A percentile compares a stretch with the other conserved stretches of the same genome.
Evolutionary conservation across 2,888 invertebrate species (phyloP).

Genomic region (Lochmaea crataegi): DNA sequence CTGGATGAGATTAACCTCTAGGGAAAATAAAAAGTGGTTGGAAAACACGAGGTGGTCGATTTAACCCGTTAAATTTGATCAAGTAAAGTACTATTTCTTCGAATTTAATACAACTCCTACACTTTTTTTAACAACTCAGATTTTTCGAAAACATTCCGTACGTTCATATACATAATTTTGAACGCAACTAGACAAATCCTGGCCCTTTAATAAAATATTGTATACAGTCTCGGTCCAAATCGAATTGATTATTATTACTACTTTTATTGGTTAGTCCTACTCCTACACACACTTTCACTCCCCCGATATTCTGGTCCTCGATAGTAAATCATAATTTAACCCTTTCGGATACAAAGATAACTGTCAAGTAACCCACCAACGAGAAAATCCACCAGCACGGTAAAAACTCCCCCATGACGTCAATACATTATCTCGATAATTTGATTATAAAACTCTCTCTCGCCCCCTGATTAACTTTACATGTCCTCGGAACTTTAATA

Average conservation of each 20-base stretch:
- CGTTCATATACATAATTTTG: too few relatives aligned
- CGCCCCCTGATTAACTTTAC: conserved; percentile 33
- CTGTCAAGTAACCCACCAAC: conserved; percentile 6
- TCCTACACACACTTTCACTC: not conserved
- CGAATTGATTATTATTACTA: too few relatives aligned
- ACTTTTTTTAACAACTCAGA: too few relatives aligned
- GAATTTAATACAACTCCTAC: too few relatives aligned
- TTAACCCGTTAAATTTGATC: not conserved
- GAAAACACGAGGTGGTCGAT: not conserved
- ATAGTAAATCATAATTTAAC: conserved; percentile 10
- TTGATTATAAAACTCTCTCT: conserved; percentile 25
- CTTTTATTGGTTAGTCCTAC: not conserved
- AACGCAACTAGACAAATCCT: too few relatives aligned
- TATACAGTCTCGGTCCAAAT: too few relatives aligned
- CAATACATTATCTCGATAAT: conserved; percentile 24
- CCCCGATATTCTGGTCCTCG: not conserved
- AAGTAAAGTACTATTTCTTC: too few relatives aligned
- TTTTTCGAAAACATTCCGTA: too few relatives aligned
- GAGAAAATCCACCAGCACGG: conserved; percentile 3
- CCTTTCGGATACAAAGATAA: conserved; percentile 14
- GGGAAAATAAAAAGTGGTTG: not conserved
- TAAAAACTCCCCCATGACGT: conserved; percentile 8
- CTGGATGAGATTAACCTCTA: not conserved
- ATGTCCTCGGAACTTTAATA: conserved; percentile 23
- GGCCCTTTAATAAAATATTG: too few relatives aligned